Evolutionary conservation across 1,140 invertebrate genomes (phyloP), one percentile per base, ranked within the genome.

Genomic region (Bilobella aurantiaca): DNA sequence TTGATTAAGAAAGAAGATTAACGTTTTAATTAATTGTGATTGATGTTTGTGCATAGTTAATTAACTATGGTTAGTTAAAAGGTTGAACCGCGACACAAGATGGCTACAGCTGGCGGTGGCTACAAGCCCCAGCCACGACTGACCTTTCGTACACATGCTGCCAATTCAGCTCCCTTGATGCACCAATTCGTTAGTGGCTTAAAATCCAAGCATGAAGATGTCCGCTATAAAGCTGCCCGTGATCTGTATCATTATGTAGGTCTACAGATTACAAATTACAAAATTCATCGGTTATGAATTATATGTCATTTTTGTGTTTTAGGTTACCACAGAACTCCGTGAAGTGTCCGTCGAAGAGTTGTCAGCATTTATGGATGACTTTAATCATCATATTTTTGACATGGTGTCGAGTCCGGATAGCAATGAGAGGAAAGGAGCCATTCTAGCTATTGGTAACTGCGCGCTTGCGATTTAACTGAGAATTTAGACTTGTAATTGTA

Each of bases 401-500:
- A 93, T 97, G 92, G 91, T 96, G 1, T 93, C 90, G 2, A 90
- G 89, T 68, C 85, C 86, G 29, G 93, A 97, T 78, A 84, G 90
- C 21, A 91, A 92, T 79, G 93, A 97, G 75, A 94, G 93, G 74
- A 96, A 96, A 78, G 94, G 93, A 56, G 94, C 91, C 58, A 93
- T 96, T 66, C 78, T 96, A 27, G 93, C 94, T 25, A 97, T 97
- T 75, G 87, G 90, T 92, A 78, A 79, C 78, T 8, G n/a, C n/a
- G 14, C 12, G 23, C 14, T 14, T 23, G 34, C 30, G n/a, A 42
- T 23, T 21, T 42, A 42, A 42, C 62, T 21, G 18, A 16, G 34
- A 23, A 62, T 65, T 58, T 21, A 58, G 29, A 25, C 27, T 12
- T 58, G 25, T 62, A 64, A 60, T 42, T 42, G 8, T 8, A 12